Percentiles rank a stretch among this genome's conserved stretches.
Evolutionary conservation across 2,797 vertebrate species (phyloP).

Genomic region (Cyprinella venusta): DNA sequence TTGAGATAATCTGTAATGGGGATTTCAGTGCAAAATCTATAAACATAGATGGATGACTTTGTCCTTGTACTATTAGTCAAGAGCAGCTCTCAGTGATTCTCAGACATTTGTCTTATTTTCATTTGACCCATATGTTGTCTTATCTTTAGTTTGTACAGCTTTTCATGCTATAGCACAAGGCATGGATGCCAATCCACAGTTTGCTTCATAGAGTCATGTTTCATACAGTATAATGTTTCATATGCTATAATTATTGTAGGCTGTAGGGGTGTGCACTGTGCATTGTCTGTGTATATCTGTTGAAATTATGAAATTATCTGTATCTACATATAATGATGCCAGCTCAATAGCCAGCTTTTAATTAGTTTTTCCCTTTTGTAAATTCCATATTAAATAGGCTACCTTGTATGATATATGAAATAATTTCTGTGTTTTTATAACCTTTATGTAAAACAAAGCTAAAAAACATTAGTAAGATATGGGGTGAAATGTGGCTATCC

Average conservation of each 20-base stretch:
- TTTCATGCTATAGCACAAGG: conserved; percentile 11
- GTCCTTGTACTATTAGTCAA: conserved; percentile 38
- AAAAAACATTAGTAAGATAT: background rate
- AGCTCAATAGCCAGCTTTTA: background rate
- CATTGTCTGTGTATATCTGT: background rate
- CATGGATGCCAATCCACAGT: conserved; percentile 11
- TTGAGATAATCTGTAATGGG: conserved; percentile 50
- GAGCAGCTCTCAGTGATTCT: conserved; percentile 40
- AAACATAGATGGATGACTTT: conserved; percentile 54
- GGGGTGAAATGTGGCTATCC: background rate
- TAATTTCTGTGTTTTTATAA: background rate
- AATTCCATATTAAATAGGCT: background rate
- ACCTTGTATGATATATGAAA: background rate
- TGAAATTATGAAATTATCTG: background rate
- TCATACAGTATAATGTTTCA: background rate
- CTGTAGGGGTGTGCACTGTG: background rate
- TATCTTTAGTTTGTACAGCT: background rate
- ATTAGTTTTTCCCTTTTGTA: background rate
- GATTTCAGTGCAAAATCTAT: conserved; percentile 40
- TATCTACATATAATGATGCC: background rate
- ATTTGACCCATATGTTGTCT: conserved; percentile 18
- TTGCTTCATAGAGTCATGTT: conserved; percentile 1
- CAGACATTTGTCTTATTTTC: conserved; percentile 33
- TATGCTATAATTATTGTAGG: background rate
- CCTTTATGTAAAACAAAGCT: background rate